These are phyloP conservation scores for Tauraco erythrolophus DNA, from an alignment of 2,113 vertebrate species.

Conservation along the genomic window DNA sequence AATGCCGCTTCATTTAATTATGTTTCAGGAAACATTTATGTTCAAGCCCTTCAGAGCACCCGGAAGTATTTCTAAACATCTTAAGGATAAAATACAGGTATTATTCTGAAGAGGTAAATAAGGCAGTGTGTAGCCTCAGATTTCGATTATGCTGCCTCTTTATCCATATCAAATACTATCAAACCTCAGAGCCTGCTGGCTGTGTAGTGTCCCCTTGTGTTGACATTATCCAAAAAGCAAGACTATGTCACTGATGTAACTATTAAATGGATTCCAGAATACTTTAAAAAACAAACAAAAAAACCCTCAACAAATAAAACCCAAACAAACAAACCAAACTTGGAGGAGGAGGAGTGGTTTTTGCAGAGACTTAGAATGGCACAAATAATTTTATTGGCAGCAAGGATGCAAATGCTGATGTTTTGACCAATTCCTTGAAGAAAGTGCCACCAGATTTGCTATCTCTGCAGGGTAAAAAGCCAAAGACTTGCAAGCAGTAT, in stretches of 20 bases:
- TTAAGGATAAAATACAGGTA: neutral
- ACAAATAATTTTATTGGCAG: constrained; percentile 1
- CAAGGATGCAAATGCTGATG: neutral
- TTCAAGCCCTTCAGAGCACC: neutral
- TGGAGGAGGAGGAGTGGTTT: neutral
- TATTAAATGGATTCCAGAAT: neutral
- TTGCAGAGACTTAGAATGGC: neutral
- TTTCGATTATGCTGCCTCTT: neutral
- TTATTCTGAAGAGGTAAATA: neutral
- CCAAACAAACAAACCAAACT: too few species aligned
- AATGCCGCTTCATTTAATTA: neutral
- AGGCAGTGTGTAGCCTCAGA: neutral
- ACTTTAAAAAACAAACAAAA: neutral
- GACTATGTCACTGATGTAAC: neutral
- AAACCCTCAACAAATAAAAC: too few species aligned
- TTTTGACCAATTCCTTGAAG: constrained; percentile 24
- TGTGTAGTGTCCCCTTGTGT: neutral
- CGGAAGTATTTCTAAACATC: neutral
- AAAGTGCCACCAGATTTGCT: neutral
- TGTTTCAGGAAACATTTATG: neutral
- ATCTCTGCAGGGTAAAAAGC: constrained; percentile 38
- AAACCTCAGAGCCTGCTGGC: neutral
- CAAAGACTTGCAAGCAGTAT: constrained; percentile 23
- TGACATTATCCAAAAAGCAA: neutral
- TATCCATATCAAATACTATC: neutral